Evolutionary conservation across 2,113 vertebrate species (phyloP).

Genomic region (Sialia sialis): DNA sequence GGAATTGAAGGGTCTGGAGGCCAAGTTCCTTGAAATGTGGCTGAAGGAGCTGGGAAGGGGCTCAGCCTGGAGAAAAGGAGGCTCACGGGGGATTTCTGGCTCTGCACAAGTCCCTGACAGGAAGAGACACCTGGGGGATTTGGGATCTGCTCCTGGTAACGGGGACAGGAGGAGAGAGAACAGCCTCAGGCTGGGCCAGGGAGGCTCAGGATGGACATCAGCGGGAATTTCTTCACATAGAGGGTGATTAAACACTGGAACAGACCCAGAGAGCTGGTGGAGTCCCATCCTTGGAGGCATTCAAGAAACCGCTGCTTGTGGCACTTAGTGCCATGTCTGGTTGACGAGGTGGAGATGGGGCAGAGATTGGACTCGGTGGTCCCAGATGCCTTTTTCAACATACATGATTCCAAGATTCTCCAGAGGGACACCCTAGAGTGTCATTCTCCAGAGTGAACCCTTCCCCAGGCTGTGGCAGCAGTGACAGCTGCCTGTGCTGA

Average conservation of each 20-base stretch:
- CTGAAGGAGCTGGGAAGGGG: neutral
- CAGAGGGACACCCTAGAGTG: no score
- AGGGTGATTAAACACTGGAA: neutral
- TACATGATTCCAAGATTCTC: accelerated
- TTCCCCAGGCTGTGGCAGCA: accelerated
- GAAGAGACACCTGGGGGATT: accelerated
- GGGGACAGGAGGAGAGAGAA: neutral
- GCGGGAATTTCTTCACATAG: accelerated
- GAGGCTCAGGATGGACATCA: accelerated
- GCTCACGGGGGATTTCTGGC: accelerated
- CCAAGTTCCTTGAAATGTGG: accelerated
- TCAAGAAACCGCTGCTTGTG: accelerated
- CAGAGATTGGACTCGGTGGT: accelerated
- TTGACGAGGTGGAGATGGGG: neutral
- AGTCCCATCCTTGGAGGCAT: neutral
- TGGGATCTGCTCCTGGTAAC: neutral
- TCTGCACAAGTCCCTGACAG: neutral
- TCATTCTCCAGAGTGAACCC: neutral
- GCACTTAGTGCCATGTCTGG: accelerated
- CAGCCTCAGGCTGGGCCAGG: neutral
- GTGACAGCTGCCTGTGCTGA: neutral
- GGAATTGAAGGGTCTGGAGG: neutral
- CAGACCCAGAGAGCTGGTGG: neutral
- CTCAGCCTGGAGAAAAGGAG: neutral
- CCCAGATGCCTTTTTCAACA: neutral